Conservation (phyloP, 1,140 invertebrate genomes). For the Macrostomum lignano region DNA sequence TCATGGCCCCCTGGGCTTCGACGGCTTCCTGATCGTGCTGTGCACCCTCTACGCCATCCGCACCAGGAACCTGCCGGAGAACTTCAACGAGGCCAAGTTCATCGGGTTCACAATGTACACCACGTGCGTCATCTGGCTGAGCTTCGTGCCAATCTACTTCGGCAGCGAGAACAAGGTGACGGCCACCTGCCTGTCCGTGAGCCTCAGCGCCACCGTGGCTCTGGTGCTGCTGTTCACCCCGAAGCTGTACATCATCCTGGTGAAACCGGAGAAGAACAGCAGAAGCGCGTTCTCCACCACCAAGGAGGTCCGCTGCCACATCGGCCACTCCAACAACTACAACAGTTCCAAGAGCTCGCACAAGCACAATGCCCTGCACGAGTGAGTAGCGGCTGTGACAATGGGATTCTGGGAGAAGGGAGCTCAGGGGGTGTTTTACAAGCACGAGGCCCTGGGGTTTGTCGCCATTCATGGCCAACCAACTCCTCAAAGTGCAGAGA, state of each 20-base stretch:
- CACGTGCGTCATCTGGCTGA: slow-evolving; percentile 56
- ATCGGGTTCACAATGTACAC: slow-evolving; percentile 50
- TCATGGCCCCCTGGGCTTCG: slow-evolving; percentile 45
- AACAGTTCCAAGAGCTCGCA: background rate
- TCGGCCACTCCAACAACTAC: slow-evolving; percentile 29
- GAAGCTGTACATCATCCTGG: slow-evolving; percentile 46
- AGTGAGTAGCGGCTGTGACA: too few relatives aligned
- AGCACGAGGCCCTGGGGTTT: too few relatives aligned
- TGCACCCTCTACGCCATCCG: slow-evolving; percentile 57
- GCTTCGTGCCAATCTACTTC: slow-evolving; percentile 56
- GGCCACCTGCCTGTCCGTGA: slow-evolving; percentile 41
- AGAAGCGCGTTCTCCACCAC: slow-evolving; percentile 44
- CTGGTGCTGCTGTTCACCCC: slow-evolving; percentile 45
- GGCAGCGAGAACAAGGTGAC: slow-evolving; percentile 43
- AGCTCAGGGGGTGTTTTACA: too few relatives aligned
- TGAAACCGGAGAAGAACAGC: slow-evolving; percentile 46
- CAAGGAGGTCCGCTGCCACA: slow-evolving; percentile 47
- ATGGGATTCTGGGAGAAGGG: too few relatives aligned
- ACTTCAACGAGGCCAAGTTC: slow-evolving; percentile 40
- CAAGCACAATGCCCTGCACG: too few relatives aligned
- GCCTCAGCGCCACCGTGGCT: slow-evolving; percentile 42
- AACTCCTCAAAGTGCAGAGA: too few relatives aligned
- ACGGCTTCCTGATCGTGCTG: slow-evolving; percentile 43
- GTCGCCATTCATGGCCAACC: too few relatives aligned
- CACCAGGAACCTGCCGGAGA: slow-evolving; percentile 54